Conservation (phyloP, 2,888 invertebrate genomes). For the Megaustenia siamemsis region DNA sequence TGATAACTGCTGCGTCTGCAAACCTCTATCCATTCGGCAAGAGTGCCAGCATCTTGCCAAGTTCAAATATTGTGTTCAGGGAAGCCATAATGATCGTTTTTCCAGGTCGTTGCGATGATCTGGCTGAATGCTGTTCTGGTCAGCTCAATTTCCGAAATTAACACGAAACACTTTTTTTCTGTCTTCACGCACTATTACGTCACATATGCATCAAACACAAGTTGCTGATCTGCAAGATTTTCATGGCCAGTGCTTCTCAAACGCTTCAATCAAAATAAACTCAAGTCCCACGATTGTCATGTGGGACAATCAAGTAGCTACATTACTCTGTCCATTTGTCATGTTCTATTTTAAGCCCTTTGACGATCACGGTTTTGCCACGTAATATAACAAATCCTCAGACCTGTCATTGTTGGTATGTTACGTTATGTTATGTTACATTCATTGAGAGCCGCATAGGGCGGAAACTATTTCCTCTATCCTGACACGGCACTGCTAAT, state of each 20-base stretch:
- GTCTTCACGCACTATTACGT: background rate
- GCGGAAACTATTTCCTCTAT: no score
- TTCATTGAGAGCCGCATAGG: no score
- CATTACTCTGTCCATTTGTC: no score
- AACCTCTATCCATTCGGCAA: background rate
- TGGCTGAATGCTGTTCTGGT: background rate
- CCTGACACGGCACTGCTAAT: no score
- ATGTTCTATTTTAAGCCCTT: no score
- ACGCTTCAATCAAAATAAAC: no score
- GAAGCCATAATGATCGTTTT: background rate
- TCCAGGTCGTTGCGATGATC: background rate
- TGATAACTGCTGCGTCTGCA: background rate
- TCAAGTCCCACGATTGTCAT: no score
- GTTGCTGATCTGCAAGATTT: constrained; percentile 11
- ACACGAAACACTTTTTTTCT: background rate
- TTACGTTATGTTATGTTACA: no score
- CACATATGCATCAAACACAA: background rate
- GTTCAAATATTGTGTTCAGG: background rate
- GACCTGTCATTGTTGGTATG: no score
- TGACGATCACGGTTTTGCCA: no score
- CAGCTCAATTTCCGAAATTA: background rate
- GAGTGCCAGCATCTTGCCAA: background rate
- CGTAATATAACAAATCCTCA: no score
- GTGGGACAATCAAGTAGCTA: no score
- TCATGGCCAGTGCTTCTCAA: background rate